These are phyloP conservation scores for Peromyscus eremicus DNA, from an alignment of 2,797 vertebrate species.

Conservation along the genomic window DNA sequence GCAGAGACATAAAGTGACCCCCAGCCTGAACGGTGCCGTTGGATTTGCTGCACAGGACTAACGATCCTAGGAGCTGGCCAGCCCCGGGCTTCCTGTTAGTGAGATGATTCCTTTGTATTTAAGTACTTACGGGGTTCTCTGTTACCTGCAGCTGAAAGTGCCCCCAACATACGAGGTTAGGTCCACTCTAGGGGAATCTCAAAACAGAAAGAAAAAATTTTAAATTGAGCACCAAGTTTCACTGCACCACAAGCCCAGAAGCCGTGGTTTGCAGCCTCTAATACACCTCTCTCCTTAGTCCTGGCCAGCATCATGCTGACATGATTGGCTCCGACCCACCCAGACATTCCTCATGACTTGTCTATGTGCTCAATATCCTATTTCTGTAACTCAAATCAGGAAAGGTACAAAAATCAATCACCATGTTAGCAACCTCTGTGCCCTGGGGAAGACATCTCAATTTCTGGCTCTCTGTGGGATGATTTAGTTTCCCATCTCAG, in stretches of 20 bases:
- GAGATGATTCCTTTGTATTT: neutral
- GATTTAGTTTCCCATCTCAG: neutral
- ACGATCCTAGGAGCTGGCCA: no score
- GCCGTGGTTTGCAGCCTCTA: rapidly evolving
- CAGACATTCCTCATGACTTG: neutral
- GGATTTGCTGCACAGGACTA: neutral
- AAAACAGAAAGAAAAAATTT: neutral
- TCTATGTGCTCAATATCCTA: neutral
- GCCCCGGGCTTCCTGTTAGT: neutral
- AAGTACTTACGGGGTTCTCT: neutral
- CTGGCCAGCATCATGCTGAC: rapidly evolving
- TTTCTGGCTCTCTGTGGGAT: neutral
- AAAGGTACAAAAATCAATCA: neutral
- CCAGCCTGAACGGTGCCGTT: neutral
- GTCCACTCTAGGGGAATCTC: neutral
- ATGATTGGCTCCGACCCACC: rapidly evolving
- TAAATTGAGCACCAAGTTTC: neutral
- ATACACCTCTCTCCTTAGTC: neutral
- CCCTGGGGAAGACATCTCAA: neutral
- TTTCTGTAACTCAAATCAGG: neutral
- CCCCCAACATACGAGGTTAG: neutral
- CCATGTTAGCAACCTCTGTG: neutral
- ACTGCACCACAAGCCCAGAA: neutral
- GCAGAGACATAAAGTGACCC: neutral
- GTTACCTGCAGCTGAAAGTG: neutral